Percentiles rank a stretch among this genome's conserved stretches.
Evolutionary conservation across 2,113 vertebrate genomes (phyloP).

Genomic region (Poecile atricapillus): DNA sequence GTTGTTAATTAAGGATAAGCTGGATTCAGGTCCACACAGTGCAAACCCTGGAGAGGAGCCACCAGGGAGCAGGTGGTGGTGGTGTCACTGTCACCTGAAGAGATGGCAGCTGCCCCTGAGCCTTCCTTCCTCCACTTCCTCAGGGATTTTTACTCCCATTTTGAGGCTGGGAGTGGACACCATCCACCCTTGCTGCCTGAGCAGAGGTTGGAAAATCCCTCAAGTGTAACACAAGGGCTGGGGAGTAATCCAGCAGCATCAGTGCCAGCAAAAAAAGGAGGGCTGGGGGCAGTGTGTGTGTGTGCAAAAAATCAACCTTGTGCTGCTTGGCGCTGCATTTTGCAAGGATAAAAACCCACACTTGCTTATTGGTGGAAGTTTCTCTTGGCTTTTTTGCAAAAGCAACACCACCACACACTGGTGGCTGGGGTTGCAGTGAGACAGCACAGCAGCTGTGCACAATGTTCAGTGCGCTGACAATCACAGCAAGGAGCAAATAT

Average conservation of each 20-base stretch:
- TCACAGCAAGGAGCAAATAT: neutral
- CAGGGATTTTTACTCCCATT: neutral
- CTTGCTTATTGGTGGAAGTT: neutral
- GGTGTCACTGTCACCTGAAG: neutral
- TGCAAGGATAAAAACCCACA: neutral
- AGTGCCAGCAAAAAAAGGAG: neutral
- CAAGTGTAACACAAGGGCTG: neutral
- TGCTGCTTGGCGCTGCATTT: neutral
- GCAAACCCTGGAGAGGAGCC: fast-evolving
- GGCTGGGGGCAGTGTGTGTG: fast-evolving
- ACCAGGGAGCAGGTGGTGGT: fast-evolving
- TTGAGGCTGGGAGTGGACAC: neutral
- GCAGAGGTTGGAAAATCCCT: neutral
- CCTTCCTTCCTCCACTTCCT: neutral
- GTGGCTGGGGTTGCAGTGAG: neutral
- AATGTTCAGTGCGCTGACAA: neutral
- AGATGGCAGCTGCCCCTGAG: neutral
- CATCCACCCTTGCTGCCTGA: neutral
- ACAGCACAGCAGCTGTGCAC: neutral
- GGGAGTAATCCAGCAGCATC: neutral
- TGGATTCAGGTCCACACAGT: fast-evolving
- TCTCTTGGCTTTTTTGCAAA: neutral
- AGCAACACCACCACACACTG: neutral
- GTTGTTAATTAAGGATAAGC: neutral
- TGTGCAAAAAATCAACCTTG: neutral